Evolutionary conservation across 2,888 invertebrate species (phyloP).

Genomic region (Tholera decimalis): DNA sequence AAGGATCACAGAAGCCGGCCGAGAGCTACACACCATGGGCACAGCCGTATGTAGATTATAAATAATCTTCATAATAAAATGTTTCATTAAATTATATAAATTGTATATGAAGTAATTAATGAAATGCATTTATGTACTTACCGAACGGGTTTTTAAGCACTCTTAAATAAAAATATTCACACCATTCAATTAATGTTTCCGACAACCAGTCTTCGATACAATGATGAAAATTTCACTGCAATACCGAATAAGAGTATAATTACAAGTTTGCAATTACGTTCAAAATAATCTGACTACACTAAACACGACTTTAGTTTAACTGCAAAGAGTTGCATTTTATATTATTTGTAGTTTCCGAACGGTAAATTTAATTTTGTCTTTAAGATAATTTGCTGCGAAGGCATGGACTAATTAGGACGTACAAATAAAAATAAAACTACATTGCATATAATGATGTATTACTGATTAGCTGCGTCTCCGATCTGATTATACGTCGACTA

Average conservation of each 20-base stretch:
- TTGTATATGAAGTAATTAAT: too few relatives aligned
- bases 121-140: conserved; percentile 2
- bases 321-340: neutral
- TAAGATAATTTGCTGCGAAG: conserved; percentile 21
- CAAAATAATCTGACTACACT: neutral
- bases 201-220: conserved; percentile 16
- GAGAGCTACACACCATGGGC: too few relatives aligned
- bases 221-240: conserved; percentile 22
- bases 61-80: too few relatives aligned
- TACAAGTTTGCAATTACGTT: conserved; percentile 3
- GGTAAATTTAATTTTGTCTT: conserved; percentile 11
- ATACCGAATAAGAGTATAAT: conserved; percentile 1
- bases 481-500: neutral
- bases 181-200: neutral
- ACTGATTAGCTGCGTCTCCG: conserved; percentile 6
- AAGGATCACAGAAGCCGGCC: too few relatives aligned
- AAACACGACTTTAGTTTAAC: conserved; percentile 1
- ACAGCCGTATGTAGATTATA: too few relatives aligned
- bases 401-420: conserved; percentile 16
- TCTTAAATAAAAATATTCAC: neutral
- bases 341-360: neutral
- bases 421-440: conserved; percentile 15
- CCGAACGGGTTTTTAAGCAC: conserved; percentile 8
- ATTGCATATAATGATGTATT: conserved; percentile 14
- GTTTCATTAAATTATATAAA: too few relatives aligned